These are phyloP conservation scores for Mastomys natalensis DNA, from an alignment of 2,113 vertebrate genomes.

Conservation along the genomic window DNA sequence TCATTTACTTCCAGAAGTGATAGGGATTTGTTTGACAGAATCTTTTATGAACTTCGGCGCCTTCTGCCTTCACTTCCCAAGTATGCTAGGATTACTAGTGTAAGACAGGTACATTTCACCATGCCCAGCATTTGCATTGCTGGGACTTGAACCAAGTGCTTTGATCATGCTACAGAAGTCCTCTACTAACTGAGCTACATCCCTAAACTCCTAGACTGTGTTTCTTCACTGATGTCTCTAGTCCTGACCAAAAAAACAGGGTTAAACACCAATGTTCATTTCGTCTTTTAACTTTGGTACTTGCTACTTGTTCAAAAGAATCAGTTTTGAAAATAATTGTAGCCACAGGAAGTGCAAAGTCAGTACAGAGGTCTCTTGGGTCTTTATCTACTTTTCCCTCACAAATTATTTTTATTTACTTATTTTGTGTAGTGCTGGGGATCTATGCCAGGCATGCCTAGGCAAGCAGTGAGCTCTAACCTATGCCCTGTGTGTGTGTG, in stretches of 20 bases:
- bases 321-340: constrained; percentile 16
- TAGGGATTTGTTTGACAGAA: background rate
- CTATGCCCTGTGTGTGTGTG: too few relatives aligned
- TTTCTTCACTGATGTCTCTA: background rate
- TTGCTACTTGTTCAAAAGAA: background rate
- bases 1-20: background rate
- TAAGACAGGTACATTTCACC: background rate
- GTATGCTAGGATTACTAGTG: background rate
- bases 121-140: background rate
- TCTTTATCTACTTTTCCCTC: background rate
- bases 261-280: background rate
- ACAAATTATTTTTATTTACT: background rate
- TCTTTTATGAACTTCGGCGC: background rate
- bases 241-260: constrained; percentile 17
- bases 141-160: background rate
- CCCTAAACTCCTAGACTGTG: background rate
- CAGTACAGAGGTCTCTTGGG: background rate
- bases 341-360: background rate
- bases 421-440: background rate
- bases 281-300: constrained; percentile 15
- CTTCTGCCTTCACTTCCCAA: background rate
- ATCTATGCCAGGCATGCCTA: background rate
- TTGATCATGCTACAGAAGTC: background rate
- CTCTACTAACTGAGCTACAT: background rate
- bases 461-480: background rate